Percentiles rank a stretch among this genome's conserved stretches.
Evolutionary conservation across 2,888 invertebrate species (phyloP).

Genomic region (Odontomyia ornata): DNA sequence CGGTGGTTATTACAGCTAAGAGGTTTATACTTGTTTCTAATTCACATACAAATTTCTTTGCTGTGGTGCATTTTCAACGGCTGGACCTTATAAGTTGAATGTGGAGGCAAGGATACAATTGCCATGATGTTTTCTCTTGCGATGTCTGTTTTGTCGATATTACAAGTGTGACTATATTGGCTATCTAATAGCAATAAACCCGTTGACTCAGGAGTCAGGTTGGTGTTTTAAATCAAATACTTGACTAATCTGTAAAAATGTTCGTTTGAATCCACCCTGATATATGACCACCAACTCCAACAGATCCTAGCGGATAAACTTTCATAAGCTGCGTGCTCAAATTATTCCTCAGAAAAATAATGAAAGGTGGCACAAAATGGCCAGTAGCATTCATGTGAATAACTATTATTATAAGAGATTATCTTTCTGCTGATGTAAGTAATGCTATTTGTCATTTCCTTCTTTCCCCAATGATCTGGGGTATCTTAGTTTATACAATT

Average conservation of each 20-base stretch:
- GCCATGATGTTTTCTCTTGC: too few relatives aligned
- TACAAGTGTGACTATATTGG: conserved; percentile 53
- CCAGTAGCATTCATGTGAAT: conserved; percentile 55
- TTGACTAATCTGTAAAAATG: conserved; percentile 58
- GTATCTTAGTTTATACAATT: too few relatives aligned
- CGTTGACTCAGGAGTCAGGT: conserved; percentile 48
- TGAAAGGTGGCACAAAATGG: conserved; percentile 54
- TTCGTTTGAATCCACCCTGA: conserved; percentile 59
- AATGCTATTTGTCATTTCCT: too few relatives aligned
- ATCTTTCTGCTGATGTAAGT: too few relatives aligned
- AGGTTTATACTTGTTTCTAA: too few relatives aligned
- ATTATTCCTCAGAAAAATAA: conserved; percentile 57
- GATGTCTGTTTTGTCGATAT: conserved; percentile 52
- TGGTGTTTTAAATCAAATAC: conserved; percentile 53
- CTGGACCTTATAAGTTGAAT: too few relatives aligned
- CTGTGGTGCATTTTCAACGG: too few relatives aligned
- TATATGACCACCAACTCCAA: conserved; percentile 53
- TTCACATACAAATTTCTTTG: too few relatives aligned
- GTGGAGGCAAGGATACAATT: too few relatives aligned
- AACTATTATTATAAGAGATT: conserved; percentile 52
- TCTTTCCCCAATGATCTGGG: too few relatives aligned
- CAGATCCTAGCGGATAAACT: conserved; percentile 56
- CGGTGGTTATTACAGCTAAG: too few relatives aligned
- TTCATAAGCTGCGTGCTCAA: conserved; percentile 54
- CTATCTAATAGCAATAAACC: conserved; percentile 52